Evolutionary conservation across 2,113 vertebrate genomes (phyloP).

Genomic region (Illadopsis cleaveri): DNA sequence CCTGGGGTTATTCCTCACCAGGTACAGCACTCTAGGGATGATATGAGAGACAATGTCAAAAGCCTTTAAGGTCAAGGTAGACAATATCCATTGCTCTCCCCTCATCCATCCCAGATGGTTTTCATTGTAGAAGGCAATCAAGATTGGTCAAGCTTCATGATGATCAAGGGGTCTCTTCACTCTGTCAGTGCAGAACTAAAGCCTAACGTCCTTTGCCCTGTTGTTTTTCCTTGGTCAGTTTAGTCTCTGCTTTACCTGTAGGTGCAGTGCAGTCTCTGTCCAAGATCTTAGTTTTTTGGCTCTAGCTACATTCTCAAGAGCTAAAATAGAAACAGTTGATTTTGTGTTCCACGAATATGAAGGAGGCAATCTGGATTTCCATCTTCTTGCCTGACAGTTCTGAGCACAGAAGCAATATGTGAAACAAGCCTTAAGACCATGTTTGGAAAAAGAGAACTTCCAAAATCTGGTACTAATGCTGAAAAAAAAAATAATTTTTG

Average conservation of each 20-base stretch:
- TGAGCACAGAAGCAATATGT: background rate
- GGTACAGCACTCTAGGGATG: background rate
- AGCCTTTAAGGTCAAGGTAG: background rate
- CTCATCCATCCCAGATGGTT: background rate
- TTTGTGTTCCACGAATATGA: background rate
- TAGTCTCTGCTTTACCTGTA: background rate
- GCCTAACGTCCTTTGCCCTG: accelerated
- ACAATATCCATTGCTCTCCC: background rate
- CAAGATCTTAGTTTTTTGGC: background rate
- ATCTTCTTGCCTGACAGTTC: background rate
- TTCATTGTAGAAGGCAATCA: background rate
- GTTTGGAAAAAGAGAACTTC: background rate
- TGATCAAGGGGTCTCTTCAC: background rate
- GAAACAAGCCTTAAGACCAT: background rate
- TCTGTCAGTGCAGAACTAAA: background rate
- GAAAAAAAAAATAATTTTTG: background rate
- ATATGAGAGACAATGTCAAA: background rate
- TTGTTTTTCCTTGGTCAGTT: background rate
- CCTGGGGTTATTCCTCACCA: background rate
- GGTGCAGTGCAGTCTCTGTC: background rate
- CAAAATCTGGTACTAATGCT: background rate
- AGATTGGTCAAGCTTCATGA: background rate
- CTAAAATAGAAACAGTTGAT: background rate
- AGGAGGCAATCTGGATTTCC: background rate
- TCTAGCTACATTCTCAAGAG: background rate